phyloP scores from a whole-genome alignment of 2,888 invertebrate species.

The Amiota mariae region DNA sequence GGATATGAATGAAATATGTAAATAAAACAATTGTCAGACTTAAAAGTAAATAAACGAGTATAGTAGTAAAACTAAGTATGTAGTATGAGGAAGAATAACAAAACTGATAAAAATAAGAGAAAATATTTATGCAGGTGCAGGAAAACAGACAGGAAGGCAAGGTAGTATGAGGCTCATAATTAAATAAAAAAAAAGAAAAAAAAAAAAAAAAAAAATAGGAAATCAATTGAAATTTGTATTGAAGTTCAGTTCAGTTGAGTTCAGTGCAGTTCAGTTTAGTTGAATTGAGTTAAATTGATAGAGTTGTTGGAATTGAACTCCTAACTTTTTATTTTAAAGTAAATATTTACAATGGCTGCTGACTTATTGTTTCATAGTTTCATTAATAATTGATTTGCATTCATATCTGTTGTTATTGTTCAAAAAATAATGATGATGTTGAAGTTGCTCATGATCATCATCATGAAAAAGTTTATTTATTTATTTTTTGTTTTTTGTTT shows the following conservation, averaged over 20 bases:
- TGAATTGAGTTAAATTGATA: too few species aligned
- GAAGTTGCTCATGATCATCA: neutral
- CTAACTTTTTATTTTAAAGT: too few species aligned
- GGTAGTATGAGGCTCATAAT: conserved; percentile 6
- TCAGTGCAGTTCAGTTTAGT: neutral
- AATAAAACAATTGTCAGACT: conserved; percentile 1
- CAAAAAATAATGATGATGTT: neutral
- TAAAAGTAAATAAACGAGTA: neutral
- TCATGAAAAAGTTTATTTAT: neutral
- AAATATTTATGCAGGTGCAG: conserved; percentile 41
- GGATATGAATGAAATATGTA: neutral
- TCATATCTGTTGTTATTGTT: neutral
- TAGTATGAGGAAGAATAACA: conserved; percentile 16
- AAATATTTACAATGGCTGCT: too few species aligned
- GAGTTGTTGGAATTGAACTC: neutral
- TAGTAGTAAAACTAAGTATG: neutral
- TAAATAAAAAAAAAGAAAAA: conserved; percentile 21
- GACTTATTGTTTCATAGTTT: too few species aligned
- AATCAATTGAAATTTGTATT: conserved; percentile 18
- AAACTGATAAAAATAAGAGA: conserved; percentile 12
- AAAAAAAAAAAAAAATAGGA: conserved; percentile 16
- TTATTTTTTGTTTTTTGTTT: neutral
- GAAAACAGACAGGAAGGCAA: neutral
- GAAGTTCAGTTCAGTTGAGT: neutral
- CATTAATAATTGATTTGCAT: neutral